Percentiles rank a stretch among this genome's conserved stretches.
Conservation (phyloP, 2,113 vertebrate species). For the Phyllopteryx taeniolatus region DNA sequence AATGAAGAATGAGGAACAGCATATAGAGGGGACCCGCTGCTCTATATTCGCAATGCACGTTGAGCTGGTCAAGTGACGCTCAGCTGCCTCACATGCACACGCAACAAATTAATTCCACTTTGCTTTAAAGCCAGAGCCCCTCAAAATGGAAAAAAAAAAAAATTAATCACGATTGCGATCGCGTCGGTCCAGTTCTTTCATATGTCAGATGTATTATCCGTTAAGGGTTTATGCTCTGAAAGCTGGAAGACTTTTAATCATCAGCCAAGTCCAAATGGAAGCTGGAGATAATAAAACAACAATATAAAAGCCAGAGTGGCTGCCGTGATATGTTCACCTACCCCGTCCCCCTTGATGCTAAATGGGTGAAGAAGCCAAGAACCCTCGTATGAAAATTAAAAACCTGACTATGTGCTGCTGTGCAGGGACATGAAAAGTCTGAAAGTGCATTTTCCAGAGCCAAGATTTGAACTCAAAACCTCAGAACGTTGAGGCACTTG, state of each 20-base stretch:
- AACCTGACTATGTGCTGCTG: background rate
- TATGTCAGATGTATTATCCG: slow-evolving; percentile 31
- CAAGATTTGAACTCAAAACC: background rate
- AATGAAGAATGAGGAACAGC: slow-evolving; percentile 50
- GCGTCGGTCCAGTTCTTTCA: slow-evolving; percentile 11
- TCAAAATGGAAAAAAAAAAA: slow-evolving; percentile 10
- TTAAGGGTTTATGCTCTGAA: slow-evolving; percentile 35
- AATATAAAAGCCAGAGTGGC: slow-evolving; percentile 8
- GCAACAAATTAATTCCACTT: slow-evolving; percentile 7
- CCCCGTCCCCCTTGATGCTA: slow-evolving; percentile 28
- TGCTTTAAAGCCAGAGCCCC: background rate
- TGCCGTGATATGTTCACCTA: slow-evolving; percentile 25
- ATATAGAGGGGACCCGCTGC: slow-evolving; percentile 35
- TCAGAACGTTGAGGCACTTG: background rate
- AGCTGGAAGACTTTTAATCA: slow-evolving; percentile 26
- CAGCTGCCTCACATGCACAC: slow-evolving; percentile 17
- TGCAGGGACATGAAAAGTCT: background rate
- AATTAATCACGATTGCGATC: slow-evolving; percentile 7
- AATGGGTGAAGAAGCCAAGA: slow-evolving; percentile 19
- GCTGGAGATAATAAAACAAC: slow-evolving; percentile 32
- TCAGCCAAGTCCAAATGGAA: slow-evolving; percentile 8
- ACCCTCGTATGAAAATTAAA: slow-evolving; percentile 7
- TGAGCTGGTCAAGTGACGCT: slow-evolving; percentile 28
- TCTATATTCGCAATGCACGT: slow-evolving; percentile 44
- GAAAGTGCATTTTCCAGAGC: background rate